These are phyloP conservation scores for Coregonus clupeaformis DNA, from an alignment of 2,113 vertebrate species.

Conservation along the genomic window DNA sequence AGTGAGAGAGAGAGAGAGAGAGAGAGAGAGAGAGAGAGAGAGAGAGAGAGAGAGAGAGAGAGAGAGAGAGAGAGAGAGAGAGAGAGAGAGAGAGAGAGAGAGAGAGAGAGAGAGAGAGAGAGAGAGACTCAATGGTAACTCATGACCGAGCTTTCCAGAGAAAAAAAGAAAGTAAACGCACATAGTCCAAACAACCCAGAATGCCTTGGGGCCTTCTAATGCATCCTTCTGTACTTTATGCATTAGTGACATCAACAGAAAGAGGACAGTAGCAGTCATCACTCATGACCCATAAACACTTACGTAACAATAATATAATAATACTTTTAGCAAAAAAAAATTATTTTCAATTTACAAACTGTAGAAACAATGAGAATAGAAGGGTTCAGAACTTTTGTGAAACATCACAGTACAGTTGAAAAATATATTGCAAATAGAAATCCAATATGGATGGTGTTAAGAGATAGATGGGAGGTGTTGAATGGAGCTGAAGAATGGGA, in stretches of 20 bases:
- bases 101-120: conserved; percentile 28
- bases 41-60: conserved; percentile 2
- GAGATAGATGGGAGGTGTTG: too few species aligned
- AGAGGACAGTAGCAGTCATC: neutral
- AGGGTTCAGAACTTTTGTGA: too few species aligned
- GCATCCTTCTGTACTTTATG: conserved; percentile 52
- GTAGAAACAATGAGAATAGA: too few species aligned
- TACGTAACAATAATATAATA: too few species aligned
- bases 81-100: conserved; percentile 37
- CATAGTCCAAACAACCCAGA: conserved; percentile 30
- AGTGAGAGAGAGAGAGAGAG: conserved; percentile 36
- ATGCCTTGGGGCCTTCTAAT: conserved; percentile 48
- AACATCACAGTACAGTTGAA: too few species aligned
- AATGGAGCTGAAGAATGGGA: too few species aligned
- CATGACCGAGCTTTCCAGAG: too few species aligned
- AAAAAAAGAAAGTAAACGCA: too few species aligned
- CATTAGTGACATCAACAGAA: conserved; percentile 53
- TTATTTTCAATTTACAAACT: too few species aligned
- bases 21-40: conserved; percentile 23
- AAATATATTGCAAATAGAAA: too few species aligned
- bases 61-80: conserved; percentile 1
- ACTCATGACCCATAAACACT: conserved; percentile 33
- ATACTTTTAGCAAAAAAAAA: too few species aligned
- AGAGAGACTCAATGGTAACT: conserved; percentile 10
- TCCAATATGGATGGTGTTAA: too few species aligned